Conservation (phyloP, 2,888 invertebrate genomes). For the Lypha dubia region DNA sequence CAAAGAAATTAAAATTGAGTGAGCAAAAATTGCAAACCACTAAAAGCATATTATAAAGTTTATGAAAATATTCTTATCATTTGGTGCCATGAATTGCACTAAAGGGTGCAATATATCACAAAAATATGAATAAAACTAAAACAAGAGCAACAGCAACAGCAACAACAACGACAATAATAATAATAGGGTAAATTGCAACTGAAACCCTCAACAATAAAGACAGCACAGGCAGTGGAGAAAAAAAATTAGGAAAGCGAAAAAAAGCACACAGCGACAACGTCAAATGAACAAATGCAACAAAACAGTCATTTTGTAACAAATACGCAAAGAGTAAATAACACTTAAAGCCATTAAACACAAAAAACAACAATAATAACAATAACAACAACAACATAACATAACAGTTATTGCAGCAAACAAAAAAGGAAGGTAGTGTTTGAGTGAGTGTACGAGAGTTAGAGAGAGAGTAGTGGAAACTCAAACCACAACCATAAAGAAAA, state of each 20-base stretch:
- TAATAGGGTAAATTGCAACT: conserved; percentile 21
- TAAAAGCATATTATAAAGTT: conserved; percentile 57
- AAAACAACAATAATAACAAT: conserved; percentile 20
- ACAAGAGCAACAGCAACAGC: not conserved
- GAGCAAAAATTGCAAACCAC: conserved; percentile 18
- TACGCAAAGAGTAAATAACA: conserved; percentile 64
- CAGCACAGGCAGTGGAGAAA: not conserved
- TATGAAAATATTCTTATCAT: conserved; percentile 63
- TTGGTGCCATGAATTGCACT: conserved; percentile 69
- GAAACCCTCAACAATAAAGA: conserved; percentile 51
- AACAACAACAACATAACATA: conserved; percentile 6
- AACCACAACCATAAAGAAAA: conserved; percentile 23
- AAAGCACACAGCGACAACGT: conserved; percentile 21
- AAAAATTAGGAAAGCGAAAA: not conserved
- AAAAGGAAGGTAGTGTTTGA: not conserved
- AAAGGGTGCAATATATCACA: conserved; percentile 73
- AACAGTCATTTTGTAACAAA: conserved; percentile 51
- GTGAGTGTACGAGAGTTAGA: too few species aligned
- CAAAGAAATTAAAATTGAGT: conserved; percentile 33
- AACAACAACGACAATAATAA: not conserved
- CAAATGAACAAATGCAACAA: conserved; percentile 47
- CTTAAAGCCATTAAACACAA: conserved; percentile 61
- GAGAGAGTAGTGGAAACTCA: not conserved
- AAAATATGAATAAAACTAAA: conserved; percentile 58
- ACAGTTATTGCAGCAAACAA: not conserved